Conservation (phyloP, 2,797 vertebrate species). For the Acanthurus tractus region DNA sequence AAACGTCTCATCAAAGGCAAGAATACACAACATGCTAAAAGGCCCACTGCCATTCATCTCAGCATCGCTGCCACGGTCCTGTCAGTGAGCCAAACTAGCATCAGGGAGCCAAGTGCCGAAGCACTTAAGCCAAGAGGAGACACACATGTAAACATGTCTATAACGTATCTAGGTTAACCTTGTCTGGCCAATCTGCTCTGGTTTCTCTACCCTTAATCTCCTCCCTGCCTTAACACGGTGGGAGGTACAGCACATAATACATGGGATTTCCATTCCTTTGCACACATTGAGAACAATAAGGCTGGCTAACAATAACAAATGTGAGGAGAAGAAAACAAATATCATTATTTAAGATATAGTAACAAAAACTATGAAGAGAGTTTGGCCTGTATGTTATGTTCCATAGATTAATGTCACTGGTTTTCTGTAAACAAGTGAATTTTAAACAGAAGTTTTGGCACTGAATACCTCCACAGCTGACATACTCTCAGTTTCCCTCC, state of each 20-base stretch:
- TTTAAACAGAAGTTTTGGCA: background rate
- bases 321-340: background rate
- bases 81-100: conserved; percentile 29
- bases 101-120: conserved; percentile 29
- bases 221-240: conserved; percentile 60
- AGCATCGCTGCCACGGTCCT: background rate
- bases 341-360: background rate
- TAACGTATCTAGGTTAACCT: conserved; percentile 82
- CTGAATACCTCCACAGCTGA: background rate
- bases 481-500: background rate
- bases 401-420: background rate
- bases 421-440: background rate
- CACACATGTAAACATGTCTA: conserved; percentile 51
- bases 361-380: background rate
- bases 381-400: background rate
- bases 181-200: conserved; percentile 80
- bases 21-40: background rate
- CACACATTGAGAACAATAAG: conserved; percentile 44
- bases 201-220: conserved; percentile 80
- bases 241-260: conserved; percentile 62
- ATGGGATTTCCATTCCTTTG: conserved; percentile 63
- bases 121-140: conserved; percentile 46
- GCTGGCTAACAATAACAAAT: conserved; percentile 34
- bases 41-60: conserved; percentile 4
- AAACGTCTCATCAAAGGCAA: conserved; percentile 19